Evolutionary conservation across 2,113 vertebrate genomes (phyloP).

Genomic region (Nothoprocta pentlandii): DNA sequence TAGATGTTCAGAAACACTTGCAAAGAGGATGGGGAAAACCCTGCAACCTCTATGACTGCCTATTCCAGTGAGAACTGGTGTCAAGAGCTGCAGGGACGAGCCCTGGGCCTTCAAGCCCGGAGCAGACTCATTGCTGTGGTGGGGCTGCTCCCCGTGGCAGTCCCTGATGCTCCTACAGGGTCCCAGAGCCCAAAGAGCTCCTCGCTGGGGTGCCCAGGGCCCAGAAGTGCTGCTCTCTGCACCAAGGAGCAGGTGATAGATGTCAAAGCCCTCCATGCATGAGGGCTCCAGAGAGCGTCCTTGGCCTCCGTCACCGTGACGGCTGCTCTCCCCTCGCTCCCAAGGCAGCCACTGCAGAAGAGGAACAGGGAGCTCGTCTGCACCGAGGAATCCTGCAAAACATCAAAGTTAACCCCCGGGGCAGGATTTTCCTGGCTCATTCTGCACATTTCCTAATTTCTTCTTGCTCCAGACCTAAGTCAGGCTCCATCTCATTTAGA

Average conservation of each 20-base stretch:
- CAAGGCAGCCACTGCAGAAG: neutral
- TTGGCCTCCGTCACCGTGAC: neutral
- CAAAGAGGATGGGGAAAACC: neutral
- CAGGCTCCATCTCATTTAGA: neutral
- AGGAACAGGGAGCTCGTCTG: neutral
- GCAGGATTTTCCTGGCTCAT: neutral
- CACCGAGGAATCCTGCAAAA: neutral
- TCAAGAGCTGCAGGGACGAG: neutral
- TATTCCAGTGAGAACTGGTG: neutral
- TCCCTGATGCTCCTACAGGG: neutral
- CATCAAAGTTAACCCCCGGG: neutral
- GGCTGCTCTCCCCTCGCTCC: neutral
- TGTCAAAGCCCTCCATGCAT: neutral
- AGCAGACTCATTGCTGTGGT: neutral
- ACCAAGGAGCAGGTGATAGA: neutral
- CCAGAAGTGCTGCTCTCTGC: neutral
- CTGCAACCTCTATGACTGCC: neutral
- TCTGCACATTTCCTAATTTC: neutral
- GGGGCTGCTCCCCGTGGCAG: neutral
- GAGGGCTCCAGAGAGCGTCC: rapidly evolving
- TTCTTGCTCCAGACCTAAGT: neutral
- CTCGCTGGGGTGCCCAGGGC: neutral
- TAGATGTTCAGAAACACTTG: neutral
- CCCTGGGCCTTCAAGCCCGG: neutral
- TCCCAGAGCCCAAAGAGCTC: neutral